phyloP scores from a whole-genome alignment of 2,113 vertebrate species.

The Epinephelus moara region DNA sequence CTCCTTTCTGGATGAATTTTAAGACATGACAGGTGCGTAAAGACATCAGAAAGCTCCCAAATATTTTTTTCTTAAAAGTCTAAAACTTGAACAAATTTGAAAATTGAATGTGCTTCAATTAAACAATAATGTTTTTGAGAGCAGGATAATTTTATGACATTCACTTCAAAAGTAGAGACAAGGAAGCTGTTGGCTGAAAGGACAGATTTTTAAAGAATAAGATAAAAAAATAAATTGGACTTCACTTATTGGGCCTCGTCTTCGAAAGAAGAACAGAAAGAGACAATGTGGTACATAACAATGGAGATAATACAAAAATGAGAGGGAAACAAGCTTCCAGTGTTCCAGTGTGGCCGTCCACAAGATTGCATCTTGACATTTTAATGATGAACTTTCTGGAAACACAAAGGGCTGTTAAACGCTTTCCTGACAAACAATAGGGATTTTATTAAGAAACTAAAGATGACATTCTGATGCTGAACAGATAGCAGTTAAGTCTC shows the following conservation, averaged over 20 bases:
- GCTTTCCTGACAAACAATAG: slow-evolving; percentile 9
- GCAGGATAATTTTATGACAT: background rate
- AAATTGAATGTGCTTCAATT: background rate
- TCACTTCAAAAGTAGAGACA: background rate
- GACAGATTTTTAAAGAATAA: background rate
- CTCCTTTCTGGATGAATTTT: background rate
- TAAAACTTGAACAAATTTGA: background rate
- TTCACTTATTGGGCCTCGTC: background rate
- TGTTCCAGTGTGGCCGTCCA: background rate
- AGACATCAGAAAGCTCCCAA: slow-evolving; percentile 5
- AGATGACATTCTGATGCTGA: slow-evolving; percentile 24
- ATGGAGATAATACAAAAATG: slow-evolving; percentile 15
- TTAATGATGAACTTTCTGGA: slow-evolving; percentile 32
- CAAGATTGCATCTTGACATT: slow-evolving; percentile 42
- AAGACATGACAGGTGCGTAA: background rate
- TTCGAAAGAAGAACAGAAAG: background rate
- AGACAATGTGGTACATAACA: slow-evolving; percentile 8
- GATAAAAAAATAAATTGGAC: background rate
- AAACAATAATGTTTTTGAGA: background rate
- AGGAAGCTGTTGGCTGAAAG: background rate
- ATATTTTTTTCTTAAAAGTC: background rate
- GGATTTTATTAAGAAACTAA: slow-evolving; percentile 8
- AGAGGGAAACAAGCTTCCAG: background rate
- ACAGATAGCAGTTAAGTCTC: slow-evolving; percentile 14
- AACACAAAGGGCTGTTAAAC: slow-evolving; percentile 12